These are phyloP conservation scores for Coturnix japonica DNA, from an alignment of 2,113 vertebrate genomes.

Conservation along the genomic window DNA sequence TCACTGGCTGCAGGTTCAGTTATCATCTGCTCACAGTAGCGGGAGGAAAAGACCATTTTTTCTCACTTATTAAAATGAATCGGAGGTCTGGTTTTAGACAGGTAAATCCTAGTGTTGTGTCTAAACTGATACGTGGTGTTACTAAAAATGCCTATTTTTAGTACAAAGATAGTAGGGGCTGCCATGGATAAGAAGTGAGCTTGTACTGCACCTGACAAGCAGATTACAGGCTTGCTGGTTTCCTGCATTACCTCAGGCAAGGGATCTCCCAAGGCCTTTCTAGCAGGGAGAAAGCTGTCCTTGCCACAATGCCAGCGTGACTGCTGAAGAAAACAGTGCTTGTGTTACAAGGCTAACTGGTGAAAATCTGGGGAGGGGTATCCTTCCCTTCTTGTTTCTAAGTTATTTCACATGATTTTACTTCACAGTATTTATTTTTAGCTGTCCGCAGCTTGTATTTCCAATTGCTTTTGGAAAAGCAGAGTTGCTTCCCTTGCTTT, in stretches of 20 bases:
- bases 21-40: background rate
- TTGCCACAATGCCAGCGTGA: background rate
- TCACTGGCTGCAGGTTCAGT: background rate
- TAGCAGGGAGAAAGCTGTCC: background rate
- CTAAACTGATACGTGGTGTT: background rate
- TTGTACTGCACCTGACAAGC: background rate
- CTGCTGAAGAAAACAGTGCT: background rate
- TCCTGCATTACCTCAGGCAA: background rate
- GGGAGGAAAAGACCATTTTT: accelerated
- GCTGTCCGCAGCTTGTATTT: background rate
- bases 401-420: background rate
- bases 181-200: background rate
- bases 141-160: background rate
- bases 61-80: background rate
- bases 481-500: background rate
- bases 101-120: background rate
- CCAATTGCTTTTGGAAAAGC: background rate
- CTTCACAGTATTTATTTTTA: background rate
- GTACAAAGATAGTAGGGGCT: background rate
- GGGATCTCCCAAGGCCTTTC: background rate
- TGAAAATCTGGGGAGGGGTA: background rate
- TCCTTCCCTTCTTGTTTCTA: background rate
- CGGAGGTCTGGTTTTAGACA: background rate
- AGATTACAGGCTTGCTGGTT: background rate
- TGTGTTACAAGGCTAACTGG: background rate